Evolutionary conservation across 2,113 vertebrate genomes (phyloP), one percentile per base, ranked within the genome.

Genomic region (Tamias sibiricus): DNA sequence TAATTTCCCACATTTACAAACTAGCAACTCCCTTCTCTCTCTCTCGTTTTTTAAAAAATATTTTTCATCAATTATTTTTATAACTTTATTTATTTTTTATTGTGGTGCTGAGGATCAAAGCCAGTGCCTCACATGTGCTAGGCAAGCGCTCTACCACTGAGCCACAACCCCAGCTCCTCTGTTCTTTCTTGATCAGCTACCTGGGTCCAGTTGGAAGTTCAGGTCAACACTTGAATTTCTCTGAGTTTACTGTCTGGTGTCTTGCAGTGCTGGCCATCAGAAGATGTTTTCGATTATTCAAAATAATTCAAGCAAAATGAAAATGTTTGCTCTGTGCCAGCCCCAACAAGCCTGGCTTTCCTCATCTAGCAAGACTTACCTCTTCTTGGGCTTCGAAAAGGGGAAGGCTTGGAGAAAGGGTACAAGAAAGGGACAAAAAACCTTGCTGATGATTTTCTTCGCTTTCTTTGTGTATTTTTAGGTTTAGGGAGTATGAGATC

Each of bases 251-350:
- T n/a, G n/a, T 28, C 8, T 72, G 10, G 14, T 44, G 42, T 14
- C 64, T 84, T 44, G 16, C 37, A 30, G 24, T 11, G 1, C 0
- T 87, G 84, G 35, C 76, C 44, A 66, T 54, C 32, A 62, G 49
- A 42, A 4, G 17, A 85, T 76, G 83, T 90, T 97, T 96, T 96
- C 64, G 74, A 62, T 95, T 87, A 94, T 40, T 87, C 47, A 95
- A 95, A 84, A 57, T 72, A 82, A 85, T 96, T 92, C 35, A 66
- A 83, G 76, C 94, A 87, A 90, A 54, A 35, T 69, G 82, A 90
- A 89, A 92, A 83, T 90, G 42, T 84, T 95, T 81, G 30, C 22
- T 71, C 44, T 52, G 44, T 95, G 76, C 95, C 81, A 96, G 40
- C 32, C 32, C 68, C n/a, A 74, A 57, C 42, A 82, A 68, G 16